Conservation (phyloP, 2,797 vertebrate species). For the Gymnothorax javanicus region DNA sequence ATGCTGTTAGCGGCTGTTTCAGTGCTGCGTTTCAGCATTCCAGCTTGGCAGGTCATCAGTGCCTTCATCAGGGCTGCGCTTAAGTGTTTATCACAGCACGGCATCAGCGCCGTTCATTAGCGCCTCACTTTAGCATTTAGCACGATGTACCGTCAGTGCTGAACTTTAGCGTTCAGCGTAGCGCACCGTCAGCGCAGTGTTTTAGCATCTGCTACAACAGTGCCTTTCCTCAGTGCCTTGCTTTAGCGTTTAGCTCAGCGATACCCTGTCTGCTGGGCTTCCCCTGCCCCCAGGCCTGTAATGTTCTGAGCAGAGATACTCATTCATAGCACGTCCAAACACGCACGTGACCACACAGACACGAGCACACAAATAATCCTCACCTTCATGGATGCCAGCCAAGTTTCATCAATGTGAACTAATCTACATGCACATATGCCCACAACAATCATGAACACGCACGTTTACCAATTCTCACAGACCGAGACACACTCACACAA, state of each 20-base stretch:
- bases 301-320: background rate
- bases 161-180: background rate
- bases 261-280: background rate
- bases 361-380: background rate
- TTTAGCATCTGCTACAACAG: background rate
- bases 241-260: background rate
- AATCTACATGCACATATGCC: background rate
- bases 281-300: background rate
- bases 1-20: too few relatives aligned
- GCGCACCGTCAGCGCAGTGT: background rate
- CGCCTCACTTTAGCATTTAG: too few relatives aligned
- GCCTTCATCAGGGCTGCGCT: too few relatives aligned
- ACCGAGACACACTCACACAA: background rate
- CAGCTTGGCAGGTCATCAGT: too few relatives aligned
- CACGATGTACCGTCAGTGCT: background rate
- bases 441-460: background rate
- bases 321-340: background rate
- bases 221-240: background rate
- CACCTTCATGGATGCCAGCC: background rate
- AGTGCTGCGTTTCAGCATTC: too few relatives aligned
- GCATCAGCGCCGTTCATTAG: too few relatives aligned
- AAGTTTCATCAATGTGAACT: background rate
- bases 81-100: too few relatives aligned
- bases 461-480: background rate
- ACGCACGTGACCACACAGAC: background rate